Evolutionary conservation across 2,113 vertebrate genomes (phyloP).

Genomic region (Gopherus flavomarginatus): DNA sequence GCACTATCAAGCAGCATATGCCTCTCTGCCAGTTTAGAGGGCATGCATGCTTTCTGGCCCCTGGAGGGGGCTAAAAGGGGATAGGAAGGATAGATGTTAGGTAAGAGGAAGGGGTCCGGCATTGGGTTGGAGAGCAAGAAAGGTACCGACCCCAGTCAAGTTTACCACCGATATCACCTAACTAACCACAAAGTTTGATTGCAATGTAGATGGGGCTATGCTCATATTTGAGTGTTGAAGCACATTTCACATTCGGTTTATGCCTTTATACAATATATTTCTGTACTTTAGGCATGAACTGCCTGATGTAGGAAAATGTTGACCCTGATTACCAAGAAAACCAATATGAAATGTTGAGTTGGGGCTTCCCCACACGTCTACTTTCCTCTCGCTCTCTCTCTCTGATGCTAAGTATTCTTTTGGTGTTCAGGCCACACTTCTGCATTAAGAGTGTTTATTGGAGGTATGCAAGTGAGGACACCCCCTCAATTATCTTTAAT

Average conservation of each 20-base stretch:
- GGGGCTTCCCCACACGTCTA: background rate
- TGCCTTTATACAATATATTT: background rate
- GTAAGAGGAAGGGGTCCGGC: background rate
- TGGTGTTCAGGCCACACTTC: background rate
- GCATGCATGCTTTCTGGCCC: background rate
- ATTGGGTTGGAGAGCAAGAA: background rate
- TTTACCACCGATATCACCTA: background rate
- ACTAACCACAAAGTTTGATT: background rate
- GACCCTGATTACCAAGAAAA: conserved; percentile 41
- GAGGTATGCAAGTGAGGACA: background rate
- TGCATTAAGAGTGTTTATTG: background rate
- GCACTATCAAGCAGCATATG: no score
- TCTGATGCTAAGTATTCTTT: background rate
- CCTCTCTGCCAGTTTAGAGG: background rate
- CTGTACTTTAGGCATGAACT: background rate
- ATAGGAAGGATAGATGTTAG: background rate
- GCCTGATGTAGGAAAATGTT: conserved; percentile 21
- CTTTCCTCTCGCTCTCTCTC: background rate
- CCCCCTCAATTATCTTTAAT: background rate
- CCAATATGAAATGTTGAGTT: background rate
- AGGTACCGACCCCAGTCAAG: background rate
- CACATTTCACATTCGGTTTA: background rate
- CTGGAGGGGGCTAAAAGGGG: background rate
- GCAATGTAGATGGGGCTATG: background rate
- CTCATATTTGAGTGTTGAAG: background rate